Percentiles rank a stretch among this genome's conserved stretches.
Conservation (phyloP, 1,140 invertebrate genomes). For the Neotoxoptera formosana region DNA sequence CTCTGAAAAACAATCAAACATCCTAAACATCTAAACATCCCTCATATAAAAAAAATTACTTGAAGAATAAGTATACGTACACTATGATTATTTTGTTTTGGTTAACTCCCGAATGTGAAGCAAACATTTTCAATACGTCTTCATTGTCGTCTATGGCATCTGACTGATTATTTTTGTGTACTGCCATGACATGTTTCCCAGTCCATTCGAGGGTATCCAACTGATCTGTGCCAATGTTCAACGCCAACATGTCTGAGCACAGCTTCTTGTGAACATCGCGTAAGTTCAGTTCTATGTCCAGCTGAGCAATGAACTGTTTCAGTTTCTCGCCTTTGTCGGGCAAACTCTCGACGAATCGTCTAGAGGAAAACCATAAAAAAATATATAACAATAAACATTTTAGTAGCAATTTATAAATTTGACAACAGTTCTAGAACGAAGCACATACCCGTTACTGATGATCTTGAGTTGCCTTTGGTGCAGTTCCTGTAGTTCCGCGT, state of each 20-base stretch:
- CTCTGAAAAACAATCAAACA: slow-evolving; percentile 62
- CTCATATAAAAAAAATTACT: neutral
- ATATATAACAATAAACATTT: neutral
- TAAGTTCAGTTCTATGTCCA: slow-evolving; percentile 68
- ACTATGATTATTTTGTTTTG: slow-evolving; percentile 60
- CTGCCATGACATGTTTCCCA: slow-evolving; percentile 64
- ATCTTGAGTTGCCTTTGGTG: slow-evolving; percentile 24
- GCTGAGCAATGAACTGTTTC: slow-evolving; percentile 67
- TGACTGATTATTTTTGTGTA: slow-evolving; percentile 11
- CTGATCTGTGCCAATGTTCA: slow-evolving; percentile 69
- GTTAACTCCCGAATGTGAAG: slow-evolving; percentile 64
- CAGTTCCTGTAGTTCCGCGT: slow-evolving; percentile 14
- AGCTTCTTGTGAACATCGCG: slow-evolving; percentile 70
- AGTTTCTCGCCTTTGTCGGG: slow-evolving; percentile 76
- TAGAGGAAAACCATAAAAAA: slow-evolving; percentile 60
- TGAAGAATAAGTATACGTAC: slow-evolving; percentile 52
- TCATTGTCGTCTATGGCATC: slow-evolving; percentile 61
- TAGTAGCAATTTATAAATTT: neutral
- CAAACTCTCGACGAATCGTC: slow-evolving; percentile 66
- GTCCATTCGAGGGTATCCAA: slow-evolving; percentile 75
- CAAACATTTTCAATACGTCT: slow-evolving; percentile 73
- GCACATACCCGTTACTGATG: neutral
- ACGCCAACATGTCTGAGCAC: slow-evolving; percentile 68
- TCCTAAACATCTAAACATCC: too few species aligned
- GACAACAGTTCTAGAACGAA: neutral